Conservation (phyloP, 2,888 invertebrate genomes). For the Melieria crassipennis region DNA sequence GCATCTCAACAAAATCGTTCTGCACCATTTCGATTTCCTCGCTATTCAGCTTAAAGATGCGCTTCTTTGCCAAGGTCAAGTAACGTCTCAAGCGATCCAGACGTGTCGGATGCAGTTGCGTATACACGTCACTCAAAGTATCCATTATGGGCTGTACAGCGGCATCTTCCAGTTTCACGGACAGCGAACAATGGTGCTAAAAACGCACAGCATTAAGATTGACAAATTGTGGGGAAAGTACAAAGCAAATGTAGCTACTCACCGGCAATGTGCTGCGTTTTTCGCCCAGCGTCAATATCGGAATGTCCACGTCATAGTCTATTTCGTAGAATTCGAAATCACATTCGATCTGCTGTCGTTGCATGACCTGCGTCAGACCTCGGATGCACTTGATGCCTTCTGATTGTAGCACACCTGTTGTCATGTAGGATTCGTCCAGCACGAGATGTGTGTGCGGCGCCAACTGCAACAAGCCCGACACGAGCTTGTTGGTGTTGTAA, state of each 20-base stretch:
- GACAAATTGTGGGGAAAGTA: neutral
- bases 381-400: slow-evolving; percentile 79
- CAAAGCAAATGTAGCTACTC: slow-evolving; percentile 51
- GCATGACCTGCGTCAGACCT: slow-evolving; percentile 77
- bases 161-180: too few relatives aligned
- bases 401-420: slow-evolving; percentile 77
- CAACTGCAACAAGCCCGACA: slow-evolving; percentile 84
- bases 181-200: too few relatives aligned
- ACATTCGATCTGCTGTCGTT: slow-evolving; percentile 81
- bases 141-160: too few relatives aligned
- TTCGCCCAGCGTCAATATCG: slow-evolving; percentile 84
- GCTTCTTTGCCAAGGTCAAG: slow-evolving; percentile 72
- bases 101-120: slow-evolving; percentile 68
- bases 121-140: too few relatives aligned
- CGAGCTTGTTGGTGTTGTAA: slow-evolving; percentile 83
- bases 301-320: slow-evolving; percentile 83
- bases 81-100: slow-evolving; percentile 76
- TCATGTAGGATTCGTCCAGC: slow-evolving; percentile 85
- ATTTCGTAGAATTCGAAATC: slow-evolving; percentile 88
- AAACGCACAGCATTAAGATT: too few relatives aligned
- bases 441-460: slow-evolving; percentile 83
- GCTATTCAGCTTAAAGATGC: slow-evolving; percentile 74
- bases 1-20: slow-evolving; percentile 84
- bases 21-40: slow-evolving; percentile 78
- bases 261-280: slow-evolving; percentile 86